Evolutionary conservation across 2,113 vertebrate species (phyloP).

Genomic region (Podarcis cretensis): DNA sequence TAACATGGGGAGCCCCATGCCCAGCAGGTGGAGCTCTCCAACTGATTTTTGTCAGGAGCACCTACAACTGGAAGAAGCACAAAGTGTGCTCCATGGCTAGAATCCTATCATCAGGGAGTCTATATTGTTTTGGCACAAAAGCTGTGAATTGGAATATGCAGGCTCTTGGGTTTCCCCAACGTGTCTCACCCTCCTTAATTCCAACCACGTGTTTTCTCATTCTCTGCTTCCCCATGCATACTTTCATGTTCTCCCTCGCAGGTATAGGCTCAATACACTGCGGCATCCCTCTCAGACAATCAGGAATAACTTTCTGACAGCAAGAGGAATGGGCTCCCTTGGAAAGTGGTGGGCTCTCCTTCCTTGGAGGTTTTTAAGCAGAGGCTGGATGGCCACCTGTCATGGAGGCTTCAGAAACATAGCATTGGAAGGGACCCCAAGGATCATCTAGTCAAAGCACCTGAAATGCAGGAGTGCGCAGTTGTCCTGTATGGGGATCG

Average conservation of each 20-base stretch:
- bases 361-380: not conserved
- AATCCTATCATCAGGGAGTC: not conserved
- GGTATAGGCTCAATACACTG: not conserved
- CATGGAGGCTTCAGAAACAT: too few relatives aligned
- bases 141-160: not conserved
- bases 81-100: not conserved
- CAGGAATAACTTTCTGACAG: too few relatives aligned
- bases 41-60: not conserved
- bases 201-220: not conserved
- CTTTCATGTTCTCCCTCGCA: not conserved
- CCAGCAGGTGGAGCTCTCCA: constrained; percentile 15
- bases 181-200: not conserved
- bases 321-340: too few relatives aligned
- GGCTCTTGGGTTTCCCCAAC: not conserved
- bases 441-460: too few relatives aligned
- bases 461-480: too few relatives aligned
- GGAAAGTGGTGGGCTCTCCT: not conserved
- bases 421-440: too few relatives aligned
- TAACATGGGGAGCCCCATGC: not conserved
- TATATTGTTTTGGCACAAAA: too few relatives aligned
- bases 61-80: not conserved
- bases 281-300: not conserved
- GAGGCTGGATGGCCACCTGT: too few relatives aligned
- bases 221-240: not conserved
- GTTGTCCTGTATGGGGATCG: too few relatives aligned